Base-by-base conservation (phyloP, 2,113 vertebrate species). In the Labeo catla region DNA sequence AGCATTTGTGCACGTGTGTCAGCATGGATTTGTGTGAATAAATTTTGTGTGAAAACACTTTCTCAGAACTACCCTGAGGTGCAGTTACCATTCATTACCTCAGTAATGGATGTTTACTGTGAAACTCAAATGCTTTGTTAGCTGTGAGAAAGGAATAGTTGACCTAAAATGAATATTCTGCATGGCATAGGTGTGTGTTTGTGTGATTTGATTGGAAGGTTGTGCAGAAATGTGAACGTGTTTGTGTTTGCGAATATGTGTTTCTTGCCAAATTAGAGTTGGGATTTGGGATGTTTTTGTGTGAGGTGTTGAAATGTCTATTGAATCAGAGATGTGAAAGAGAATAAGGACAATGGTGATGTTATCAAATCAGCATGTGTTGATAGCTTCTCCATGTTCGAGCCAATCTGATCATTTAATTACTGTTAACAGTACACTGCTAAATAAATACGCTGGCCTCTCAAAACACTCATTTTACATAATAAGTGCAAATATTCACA, bases 1-100 rank as follows among this genome's bases (percentile, higher is more conserved):
- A 83, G 81, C 50, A 73, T 52, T 34, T 70, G 34, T 83, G 34
- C 16, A 83, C 21, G 80, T 72, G 79, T 81, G 61, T 81, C 79
- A 49, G 79, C 61, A 81, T 6, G n/a, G 59, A 81, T 65, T 66
- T 47, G 8, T 13, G 0, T 2, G 7, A 66, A 66, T 66, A 54
- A 0, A 54, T 77, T 77, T 79, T 59, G 36, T 65, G 78, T 45
- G 12, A 23, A 61, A 81, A 63, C 45, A 81, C 13, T 81, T 63
- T 65, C 57, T 59, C 52, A 59, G 45, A 76, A 45, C 45, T 76
- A 9, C 45, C 73, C 73, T 76, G 45, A 76, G 45, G 45, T 76
- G 45, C n/a, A 8, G 73, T 76, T 61, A 8, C 70, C 39, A 73
- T 45, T 43, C 70, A 73, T 73, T 73, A 50, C 70, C 21, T n/a